phyloP scores from a whole-genome alignment of 2,797 vertebrate genomes.

The Hydrophis major region DNA sequence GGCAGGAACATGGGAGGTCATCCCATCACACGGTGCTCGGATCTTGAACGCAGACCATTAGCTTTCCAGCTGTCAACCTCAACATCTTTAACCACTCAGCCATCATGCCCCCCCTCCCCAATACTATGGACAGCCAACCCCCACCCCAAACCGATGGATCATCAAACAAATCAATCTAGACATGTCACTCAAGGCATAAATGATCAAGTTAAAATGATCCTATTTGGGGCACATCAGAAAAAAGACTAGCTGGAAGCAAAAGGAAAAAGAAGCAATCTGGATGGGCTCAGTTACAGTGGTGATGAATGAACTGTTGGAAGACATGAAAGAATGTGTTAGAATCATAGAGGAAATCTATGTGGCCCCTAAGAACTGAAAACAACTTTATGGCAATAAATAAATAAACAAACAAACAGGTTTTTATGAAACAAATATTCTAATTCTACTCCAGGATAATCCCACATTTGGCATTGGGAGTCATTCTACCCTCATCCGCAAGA shows the following conservation, averaged over 20 bases:
- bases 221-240: neutral
- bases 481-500: neutral
- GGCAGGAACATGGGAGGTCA: no score
- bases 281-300: neutral
- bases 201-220: neutral
- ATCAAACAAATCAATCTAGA: neutral
- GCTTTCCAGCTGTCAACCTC: neutral
- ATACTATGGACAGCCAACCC: neutral
- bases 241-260: neutral
- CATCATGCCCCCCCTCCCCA: neutral
- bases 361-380: neutral
- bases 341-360: neutral
- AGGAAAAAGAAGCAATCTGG: neutral
- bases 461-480: neutral
- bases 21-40: accelerated
- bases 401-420: neutral
- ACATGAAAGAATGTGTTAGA: neutral
- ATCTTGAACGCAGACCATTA: neutral
- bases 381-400: neutral
- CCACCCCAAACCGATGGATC: neutral
- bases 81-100: neutral
- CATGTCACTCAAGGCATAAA: neutral
- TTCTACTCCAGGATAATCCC: neutral
- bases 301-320: neutral
- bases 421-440: neutral